Base-by-base conservation (phyloP, 2,113 vertebrate species). In the Melanerpes formicivorus region DNA sequence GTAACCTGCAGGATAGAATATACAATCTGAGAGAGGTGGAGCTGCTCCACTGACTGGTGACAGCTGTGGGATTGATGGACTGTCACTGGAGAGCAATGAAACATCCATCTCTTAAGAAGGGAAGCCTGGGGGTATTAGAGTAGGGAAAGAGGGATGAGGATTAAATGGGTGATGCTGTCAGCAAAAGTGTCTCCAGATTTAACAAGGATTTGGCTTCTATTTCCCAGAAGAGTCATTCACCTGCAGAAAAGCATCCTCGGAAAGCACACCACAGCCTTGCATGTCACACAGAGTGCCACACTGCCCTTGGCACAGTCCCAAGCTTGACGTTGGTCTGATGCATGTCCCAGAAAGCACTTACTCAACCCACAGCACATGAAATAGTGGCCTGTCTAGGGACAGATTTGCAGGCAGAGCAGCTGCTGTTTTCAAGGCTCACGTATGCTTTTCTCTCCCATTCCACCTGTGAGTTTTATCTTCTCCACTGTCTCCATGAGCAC, bases 151-250 rank as follows among this genome's bases (percentile, higher is more conserved):
- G 17, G 22, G 14, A 22, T 78, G 65, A 78, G 54, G 88, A 34
- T 75, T 86, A 91, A 91, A 72, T 32, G 30, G 26, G 58, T 86
- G 65, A 79, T 65, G 56, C 74, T 88, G 92, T 90, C 90, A 80
- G 90, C 29, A 71, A 40, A 88, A 88, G 25, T 40, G n/a, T 58
- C 65, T 84, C 23, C 40, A 71, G 65, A 75, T 84, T 90, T 90
- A 90, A 85, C 2, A 25, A 85, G 62, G 34, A 42, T 65, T 88
- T 90, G 80, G 50, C 29, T 81, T 90, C 83, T 87, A 63, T 73
- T 92, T 94, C 63, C 66, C 29, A 75, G 59, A 92, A 48, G 77
- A 81, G 34, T 29, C 50, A 23, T 69, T 79, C 54, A 48, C 32
- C 54, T 78, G 23, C 29, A 74, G 76, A 27, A 37, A 77, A 25